phyloP scores from a whole-genome alignment of 2,888 invertebrate genomes.

The Caenorhabditis sp. region DNA sequence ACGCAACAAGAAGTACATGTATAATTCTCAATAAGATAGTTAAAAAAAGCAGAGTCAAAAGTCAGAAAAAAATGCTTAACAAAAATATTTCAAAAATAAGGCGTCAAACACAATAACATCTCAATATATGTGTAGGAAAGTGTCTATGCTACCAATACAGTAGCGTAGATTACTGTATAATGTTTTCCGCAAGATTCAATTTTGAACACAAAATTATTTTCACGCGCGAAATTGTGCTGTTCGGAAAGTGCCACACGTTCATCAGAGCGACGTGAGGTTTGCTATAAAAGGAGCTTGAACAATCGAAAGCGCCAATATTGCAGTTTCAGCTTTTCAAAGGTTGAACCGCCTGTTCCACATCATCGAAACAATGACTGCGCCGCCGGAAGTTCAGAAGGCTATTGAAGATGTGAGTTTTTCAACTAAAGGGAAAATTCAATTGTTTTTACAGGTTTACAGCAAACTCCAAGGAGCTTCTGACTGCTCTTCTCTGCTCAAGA shows the following conservation, averaged over 20 bases:
- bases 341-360: slow-evolving; percentile 28
- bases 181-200: not conserved
- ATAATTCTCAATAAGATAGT: too few relatives aligned
- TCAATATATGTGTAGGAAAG: too few relatives aligned
- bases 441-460: slow-evolving; percentile 61
- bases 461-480: slow-evolving; percentile 85
- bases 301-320: not conserved
- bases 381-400: slow-evolving; percentile 61
- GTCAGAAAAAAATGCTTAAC: too few relatives aligned
- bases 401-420: slow-evolving; percentile 49
- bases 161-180: not conserved
- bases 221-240: not conserved
- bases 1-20: not conserved
- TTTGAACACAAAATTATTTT: not conserved
- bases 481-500: slow-evolving; percentile 97
- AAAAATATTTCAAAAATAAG: too few relatives aligned
- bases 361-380: slow-evolving; percentile 48
- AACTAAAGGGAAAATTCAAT: not conserved
- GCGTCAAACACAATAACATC: too few relatives aligned
- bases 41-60: not conserved
- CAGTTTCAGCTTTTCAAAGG: slow-evolving; percentile 22
- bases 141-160: too few relatives aligned
- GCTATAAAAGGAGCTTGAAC: slow-evolving; percentile 23
- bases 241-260: not conserved
- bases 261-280: not conserved